Evolutionary conservation across 1,140 invertebrate genomes (phyloP).

Genomic region (Papilio aristodemus): DNA sequence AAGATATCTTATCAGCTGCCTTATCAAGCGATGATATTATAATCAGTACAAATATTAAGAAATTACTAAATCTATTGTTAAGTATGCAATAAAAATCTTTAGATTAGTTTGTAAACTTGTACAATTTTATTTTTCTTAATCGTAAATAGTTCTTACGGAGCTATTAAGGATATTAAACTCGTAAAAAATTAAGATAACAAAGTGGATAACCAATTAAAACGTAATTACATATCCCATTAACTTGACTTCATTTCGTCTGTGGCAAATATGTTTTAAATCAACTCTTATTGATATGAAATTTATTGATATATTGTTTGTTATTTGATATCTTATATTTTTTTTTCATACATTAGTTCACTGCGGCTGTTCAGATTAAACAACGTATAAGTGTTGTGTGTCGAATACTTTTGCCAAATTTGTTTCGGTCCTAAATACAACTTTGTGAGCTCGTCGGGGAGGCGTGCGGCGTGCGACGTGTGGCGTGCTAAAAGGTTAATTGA

Average conservation of each 20-base stretch:
- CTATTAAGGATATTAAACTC: too few species aligned
- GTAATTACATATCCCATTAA: slow-evolving; percentile 2
- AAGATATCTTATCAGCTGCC: too few species aligned
- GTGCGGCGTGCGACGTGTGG: too few species aligned
- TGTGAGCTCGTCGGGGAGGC: slow-evolving; percentile 1
- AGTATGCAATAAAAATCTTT: too few species aligned
- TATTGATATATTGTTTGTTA: neutral
- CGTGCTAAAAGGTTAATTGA: slow-evolving; percentile 15
- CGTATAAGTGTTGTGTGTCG: neutral
- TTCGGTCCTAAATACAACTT: neutral
- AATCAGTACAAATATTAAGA: too few species aligned
- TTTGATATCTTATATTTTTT: neutral
- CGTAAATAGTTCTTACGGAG: too few species aligned
- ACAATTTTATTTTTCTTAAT: too few species aligned
- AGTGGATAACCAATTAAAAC: slow-evolving; percentile 18
- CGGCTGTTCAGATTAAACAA: neutral
- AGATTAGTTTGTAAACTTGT: too few species aligned
- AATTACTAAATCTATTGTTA: too few species aligned
- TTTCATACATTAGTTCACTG: neutral
- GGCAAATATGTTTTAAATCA: slow-evolving; percentile 14
- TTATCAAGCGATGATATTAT: too few species aligned
- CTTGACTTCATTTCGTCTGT: neutral
- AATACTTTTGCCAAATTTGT: neutral
- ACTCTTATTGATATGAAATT: neutral
- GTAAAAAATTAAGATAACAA: too few species aligned